Conservation (phyloP, 2,113 vertebrate species). For the Chinchilla lanigera region DNA sequence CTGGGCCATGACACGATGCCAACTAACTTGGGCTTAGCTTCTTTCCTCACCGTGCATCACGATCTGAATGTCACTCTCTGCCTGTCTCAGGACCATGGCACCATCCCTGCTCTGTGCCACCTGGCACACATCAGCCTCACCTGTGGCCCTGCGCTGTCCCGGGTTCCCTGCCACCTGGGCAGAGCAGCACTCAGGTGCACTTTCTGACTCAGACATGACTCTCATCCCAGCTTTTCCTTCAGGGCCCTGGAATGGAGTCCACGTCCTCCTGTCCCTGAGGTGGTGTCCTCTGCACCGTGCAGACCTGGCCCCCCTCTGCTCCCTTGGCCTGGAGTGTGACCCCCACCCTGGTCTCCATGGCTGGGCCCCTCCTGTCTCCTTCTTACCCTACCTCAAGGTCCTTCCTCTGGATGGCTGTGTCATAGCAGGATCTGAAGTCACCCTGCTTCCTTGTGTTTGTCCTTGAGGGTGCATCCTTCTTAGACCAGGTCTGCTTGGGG, state of each 20-base stretch:
- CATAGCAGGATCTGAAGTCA: no score
- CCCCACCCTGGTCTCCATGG: neutral
- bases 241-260: neutral
- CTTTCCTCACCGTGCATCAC: neutral
- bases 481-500: neutral
- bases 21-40: neutral
- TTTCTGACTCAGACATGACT: neutral
- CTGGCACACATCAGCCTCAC: neutral
- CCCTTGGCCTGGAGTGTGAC: neutral
- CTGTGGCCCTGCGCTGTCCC: neutral
- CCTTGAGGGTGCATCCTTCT: neutral
- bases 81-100: neutral
- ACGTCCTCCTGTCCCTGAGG: neutral
- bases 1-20: neutral
- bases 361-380: neutral
- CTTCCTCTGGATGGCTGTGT: fast-evolving
- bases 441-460: no score
- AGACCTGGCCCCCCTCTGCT: neutral
- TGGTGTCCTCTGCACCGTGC: neutral
- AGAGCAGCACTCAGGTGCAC: neutral
- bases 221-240: neutral
- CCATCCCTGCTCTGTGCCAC: neutral
- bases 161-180: neutral
- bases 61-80: neutral
- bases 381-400: neutral